Evolutionary conservation across 53 echinoderm and acorn worm genomes (phyloP), one percentile per base, ranked within the genome.

Genomic region (Echinarachnius parma): DNA sequence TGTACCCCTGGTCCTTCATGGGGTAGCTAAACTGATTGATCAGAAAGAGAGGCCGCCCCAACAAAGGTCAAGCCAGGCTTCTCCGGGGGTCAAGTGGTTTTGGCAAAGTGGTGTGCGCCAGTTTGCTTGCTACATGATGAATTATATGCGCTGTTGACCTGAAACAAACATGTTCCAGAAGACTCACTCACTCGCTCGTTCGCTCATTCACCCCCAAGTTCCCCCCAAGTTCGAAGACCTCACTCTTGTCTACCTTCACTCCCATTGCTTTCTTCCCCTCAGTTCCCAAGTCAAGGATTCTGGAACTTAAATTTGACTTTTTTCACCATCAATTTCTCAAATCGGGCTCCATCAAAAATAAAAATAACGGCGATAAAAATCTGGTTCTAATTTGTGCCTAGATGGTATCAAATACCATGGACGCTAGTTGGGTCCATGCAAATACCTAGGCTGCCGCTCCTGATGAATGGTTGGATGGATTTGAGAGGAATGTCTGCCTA

Each of bases 21-120:
- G n/a, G n/a, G n/a, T n/a, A n/a, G n/a, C n/a, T n/a, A n/a, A 53
- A 69, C 70, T 69, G 70, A 69, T 69, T 69, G 70, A 69, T 69
- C 70, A 69, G 53, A 69, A 53, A 69, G 53, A 53, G 54, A 25
- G 25, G 31, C 20, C 53, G 20, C 23, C 28, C 53, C 30, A 34
- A 23, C 19, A 11, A 33, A 31, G 70, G 70, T 69, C 70, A 69
- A 69, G 70, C 70, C 15, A 69, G 70, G 20, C 70, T 69, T 33
- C 70, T 52, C 34, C 3, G 34, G 52, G 70, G 70, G 70, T 69
- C 70, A 69, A 69, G 70, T 69, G 70, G 32, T 69, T 61, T 53
- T 5, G 52, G 52, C 24, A 69, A 53, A 53, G 52, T 53, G 36
- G 70, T 69, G 33, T 5, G 26, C 34, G 62, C 35, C 36, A 18